Conservation (phyloP, 2,888 invertebrate genomes). For the Hirtodrosophila histrioides region DNA sequence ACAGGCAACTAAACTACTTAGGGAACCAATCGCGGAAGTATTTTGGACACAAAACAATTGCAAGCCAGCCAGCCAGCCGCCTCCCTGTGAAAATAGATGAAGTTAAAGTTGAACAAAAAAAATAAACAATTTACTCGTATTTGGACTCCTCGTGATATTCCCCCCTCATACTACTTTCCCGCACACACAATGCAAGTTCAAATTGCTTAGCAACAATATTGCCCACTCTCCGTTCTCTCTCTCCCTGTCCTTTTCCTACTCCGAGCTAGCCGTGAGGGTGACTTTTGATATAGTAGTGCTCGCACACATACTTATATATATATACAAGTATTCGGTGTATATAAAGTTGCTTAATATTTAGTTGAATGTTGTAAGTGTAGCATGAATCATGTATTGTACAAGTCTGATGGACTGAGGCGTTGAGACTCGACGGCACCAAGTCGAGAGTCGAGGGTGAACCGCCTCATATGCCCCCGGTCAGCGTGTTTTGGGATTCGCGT, state of each 20-base stretch:
- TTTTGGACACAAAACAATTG: conserved; percentile 51
- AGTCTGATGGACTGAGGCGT: conserved; percentile 26
- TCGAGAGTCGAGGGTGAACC: conserved; percentile 35
- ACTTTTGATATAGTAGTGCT: conserved; percentile 30
- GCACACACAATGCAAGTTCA: too few species aligned
- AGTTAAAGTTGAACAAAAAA: too few species aligned
- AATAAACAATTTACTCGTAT: too few species aligned
- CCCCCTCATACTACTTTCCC: too few species aligned
- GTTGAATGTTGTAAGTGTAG: conserved; percentile 62
- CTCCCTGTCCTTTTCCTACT: too few species aligned
- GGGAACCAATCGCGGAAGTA: conserved; percentile 39
- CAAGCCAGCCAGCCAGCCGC: neutral
- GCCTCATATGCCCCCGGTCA: neutral
- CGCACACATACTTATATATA: neutral
- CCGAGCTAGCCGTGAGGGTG: conserved; percentile 33
- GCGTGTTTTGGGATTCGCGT: conserved; percentile 8
- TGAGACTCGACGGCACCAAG: conserved; percentile 27
- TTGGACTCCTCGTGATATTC: neutral
- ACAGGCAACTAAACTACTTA: conserved; percentile 23
- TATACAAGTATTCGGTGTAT: conserved; percentile 7
- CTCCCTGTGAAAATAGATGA: too few species aligned
- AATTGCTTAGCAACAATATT: too few species aligned
- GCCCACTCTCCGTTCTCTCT: too few species aligned
- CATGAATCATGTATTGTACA: conserved; percentile 61
- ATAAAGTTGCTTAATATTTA: conserved; percentile 64